phyloP scores from a whole-genome alignment of 2,113 vertebrate genomes.

The Vireo altiloquus region DNA sequence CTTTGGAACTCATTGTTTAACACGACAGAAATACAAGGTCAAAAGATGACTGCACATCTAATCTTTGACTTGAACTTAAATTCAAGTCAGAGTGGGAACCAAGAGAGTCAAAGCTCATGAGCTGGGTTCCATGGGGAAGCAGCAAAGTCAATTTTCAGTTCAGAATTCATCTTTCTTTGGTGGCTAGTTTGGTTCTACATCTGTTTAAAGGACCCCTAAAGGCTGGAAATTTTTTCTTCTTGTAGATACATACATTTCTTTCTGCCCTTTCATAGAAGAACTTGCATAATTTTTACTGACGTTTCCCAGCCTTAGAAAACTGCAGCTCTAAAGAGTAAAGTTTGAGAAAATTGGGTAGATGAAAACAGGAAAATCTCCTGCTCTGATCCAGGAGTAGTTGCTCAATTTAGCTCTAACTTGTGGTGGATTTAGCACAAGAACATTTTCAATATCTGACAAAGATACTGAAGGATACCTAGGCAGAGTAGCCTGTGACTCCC shows the following conservation, averaged over 20 bases:
- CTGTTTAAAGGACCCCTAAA: neutral
- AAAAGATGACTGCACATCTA: neutral
- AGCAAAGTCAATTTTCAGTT: neutral
- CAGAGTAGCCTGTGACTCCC: neutral
- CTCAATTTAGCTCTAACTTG: neutral
- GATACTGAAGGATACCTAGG: neutral
- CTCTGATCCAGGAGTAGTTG: neutral
- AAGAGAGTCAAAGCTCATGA: neutral
- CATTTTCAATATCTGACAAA: neutral
- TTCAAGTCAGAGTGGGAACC: neutral
- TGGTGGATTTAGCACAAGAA: neutral
- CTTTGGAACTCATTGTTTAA: neutral
- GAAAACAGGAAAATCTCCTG: neutral
- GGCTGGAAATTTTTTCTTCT: neutral
- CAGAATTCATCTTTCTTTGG: neutral
- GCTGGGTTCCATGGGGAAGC: neutral
- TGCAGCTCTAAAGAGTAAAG: neutral
- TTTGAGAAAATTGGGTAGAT: neutral
- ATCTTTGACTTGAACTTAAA: neutral
- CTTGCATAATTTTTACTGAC: neutral
- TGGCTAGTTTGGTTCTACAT: neutral
- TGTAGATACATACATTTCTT: neutral
- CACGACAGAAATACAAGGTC: neutral
- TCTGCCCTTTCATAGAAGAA: neutral
- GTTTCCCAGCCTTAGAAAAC: neutral